Evolutionary conservation across 1,140 invertebrate species (phyloP).

Genomic region (Melanaphis sacchari): DNA sequence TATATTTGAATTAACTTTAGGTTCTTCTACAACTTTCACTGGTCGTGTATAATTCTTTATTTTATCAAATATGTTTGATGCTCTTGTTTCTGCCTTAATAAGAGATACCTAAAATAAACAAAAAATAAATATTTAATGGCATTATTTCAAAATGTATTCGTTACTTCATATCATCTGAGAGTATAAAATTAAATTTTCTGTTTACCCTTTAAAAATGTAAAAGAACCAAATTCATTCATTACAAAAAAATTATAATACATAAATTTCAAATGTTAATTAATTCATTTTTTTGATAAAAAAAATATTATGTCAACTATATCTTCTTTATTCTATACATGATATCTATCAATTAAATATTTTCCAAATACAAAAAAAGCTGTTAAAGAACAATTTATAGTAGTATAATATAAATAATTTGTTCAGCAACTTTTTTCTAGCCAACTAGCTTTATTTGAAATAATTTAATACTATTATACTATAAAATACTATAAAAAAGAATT

Average conservation of each 20-base stretch:
- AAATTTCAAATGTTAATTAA: background rate
- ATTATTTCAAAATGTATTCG: background rate
- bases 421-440: background rate
- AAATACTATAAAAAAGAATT: too few relatives aligned
- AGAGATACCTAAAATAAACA: background rate
- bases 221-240: background rate
- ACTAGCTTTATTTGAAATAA: background rate
- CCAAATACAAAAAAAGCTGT: too few relatives aligned
- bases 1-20: background rate
- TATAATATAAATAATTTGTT: background rate
- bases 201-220: too few relatives aligned
- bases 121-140: background rate
- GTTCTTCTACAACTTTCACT: background rate
- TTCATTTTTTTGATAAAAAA: background rate
- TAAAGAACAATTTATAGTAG: background rate
- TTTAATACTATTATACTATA: background rate
- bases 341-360: too few relatives aligned
- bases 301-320: too few relatives aligned
- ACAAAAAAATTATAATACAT: background rate
- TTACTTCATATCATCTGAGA: too few relatives aligned
- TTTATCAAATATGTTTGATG: constrained; percentile 42
- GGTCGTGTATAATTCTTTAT: constrained; percentile 37
- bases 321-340: too few relatives aligned
- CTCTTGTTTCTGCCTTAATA: constrained; percentile 29
- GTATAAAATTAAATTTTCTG: too few relatives aligned